Conservation (phyloP, 2,888 invertebrate species). For the Peribatodes rhomboidaria region DNA sequence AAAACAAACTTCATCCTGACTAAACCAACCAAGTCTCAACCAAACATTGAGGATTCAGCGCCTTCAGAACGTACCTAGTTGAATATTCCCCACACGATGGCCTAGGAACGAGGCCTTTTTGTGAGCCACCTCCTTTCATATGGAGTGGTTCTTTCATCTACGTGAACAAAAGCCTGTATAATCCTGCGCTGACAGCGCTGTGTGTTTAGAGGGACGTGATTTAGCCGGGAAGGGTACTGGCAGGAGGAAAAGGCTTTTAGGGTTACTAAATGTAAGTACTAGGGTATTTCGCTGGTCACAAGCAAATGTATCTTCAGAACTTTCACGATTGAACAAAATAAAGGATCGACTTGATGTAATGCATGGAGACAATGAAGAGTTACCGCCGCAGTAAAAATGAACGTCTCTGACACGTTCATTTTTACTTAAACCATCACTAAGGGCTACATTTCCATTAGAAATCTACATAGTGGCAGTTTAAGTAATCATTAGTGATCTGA, state of each 20-base stretch:
- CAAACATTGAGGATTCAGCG: constrained; percentile 26
- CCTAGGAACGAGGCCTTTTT: constrained; percentile 43
- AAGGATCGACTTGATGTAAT: no score
- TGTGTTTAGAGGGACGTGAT: constrained; percentile 44
- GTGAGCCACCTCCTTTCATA: constrained; percentile 45
- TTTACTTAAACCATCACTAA: no score
- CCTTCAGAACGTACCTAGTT: constrained; percentile 37
- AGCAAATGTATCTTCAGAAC: not conserved
- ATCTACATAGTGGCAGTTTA: no score
- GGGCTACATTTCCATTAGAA: no score
- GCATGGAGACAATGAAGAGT: no score
- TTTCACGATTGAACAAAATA: no score
- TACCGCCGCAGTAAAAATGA: no score
- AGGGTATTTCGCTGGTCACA: not conserved
- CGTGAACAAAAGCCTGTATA: constrained; percentile 51
- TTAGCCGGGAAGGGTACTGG: constrained; percentile 30
- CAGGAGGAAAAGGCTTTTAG: constrained; percentile 10
- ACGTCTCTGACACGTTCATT: no score
- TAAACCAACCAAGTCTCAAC: constrained; percentile 3
- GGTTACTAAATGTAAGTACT: not conserved
- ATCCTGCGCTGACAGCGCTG: constrained; percentile 50
- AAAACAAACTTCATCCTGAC: not conserved
- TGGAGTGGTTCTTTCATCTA: constrained; percentile 51
- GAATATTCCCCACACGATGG: constrained; percentile 47
- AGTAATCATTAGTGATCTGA: no score